These are phyloP conservation scores for Scalopus aquaticus DNA, from an alignment of 2,113 vertebrate genomes.

Conservation along the genomic window DNA sequence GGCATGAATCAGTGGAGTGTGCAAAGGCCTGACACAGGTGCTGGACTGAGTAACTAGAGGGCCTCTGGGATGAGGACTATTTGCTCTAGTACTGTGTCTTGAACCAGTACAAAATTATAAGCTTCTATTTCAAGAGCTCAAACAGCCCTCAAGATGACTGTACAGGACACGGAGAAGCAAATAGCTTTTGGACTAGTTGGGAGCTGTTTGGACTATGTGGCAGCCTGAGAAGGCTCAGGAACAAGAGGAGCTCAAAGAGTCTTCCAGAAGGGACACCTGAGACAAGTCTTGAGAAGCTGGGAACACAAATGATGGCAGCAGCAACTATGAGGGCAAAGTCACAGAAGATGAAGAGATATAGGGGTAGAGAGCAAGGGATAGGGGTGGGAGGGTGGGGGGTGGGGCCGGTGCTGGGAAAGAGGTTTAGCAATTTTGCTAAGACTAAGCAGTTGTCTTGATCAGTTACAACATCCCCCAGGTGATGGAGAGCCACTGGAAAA, in stretches of 20 bases:
- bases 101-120: background rate
- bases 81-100: background rate
- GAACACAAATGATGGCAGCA: background rate
- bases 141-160: background rate
- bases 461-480: background rate
- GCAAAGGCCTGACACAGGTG: background rate
- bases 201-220: background rate
- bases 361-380: too few species aligned
- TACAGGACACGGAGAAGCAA: background rate
- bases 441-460: background rate
- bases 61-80: background rate
- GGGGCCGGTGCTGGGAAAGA: background rate
- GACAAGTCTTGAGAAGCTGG: background rate
- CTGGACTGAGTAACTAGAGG: background rate
- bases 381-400: too few species aligned
- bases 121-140: background rate
- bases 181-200: background rate
- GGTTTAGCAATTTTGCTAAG: background rate
- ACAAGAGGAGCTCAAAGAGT: background rate
- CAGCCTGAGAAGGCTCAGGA: background rate
- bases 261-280: background rate
- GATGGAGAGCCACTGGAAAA: background rate
- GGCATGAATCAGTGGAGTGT: accelerated
- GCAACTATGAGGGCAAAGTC: background rate
- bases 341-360: background rate